These are phyloP conservation scores for Etheostoma nigrum DNA, from an alignment of 2,797 vertebrate species.

Conservation along the genomic window DNA sequence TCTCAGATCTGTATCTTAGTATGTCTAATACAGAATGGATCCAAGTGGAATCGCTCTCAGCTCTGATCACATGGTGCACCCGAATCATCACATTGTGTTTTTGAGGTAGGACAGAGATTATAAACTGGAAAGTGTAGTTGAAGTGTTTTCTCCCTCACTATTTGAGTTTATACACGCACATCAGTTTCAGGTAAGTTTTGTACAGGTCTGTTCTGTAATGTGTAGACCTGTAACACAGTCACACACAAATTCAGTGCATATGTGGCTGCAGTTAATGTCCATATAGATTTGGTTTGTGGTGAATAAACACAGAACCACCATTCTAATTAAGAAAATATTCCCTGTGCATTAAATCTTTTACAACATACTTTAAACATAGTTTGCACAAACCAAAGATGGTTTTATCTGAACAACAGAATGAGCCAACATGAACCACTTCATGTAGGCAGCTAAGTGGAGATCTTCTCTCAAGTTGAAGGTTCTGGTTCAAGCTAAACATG, in stretches of 20 bases:
- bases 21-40: background rate
- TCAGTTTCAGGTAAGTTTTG: background rate
- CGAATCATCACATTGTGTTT: background rate
- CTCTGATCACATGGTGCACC: background rate
- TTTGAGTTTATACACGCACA: background rate
- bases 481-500: slow-evolving; percentile 6
- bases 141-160: background rate
- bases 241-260: background rate
- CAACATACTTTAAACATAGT: background rate
- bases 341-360: background rate
- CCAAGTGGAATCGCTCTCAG: background rate
- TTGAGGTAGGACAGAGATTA: background rate
- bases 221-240: background rate
- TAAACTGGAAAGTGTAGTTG: background rate
- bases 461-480: slow-evolving; percentile 15
- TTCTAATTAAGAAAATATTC: background rate
- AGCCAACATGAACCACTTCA: slow-evolving; percentile 9
- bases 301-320: background rate
- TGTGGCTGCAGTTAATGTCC: background rate
- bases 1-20: background rate
- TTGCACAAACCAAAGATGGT: background rate
- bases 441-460: slow-evolving; percentile 30
- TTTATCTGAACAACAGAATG: slow-evolving; percentile 8
- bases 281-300: background rate
- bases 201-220: background rate